Conservation (phyloP, 1,140 invertebrate genomes). For the Procambarus clarkii region DNA sequence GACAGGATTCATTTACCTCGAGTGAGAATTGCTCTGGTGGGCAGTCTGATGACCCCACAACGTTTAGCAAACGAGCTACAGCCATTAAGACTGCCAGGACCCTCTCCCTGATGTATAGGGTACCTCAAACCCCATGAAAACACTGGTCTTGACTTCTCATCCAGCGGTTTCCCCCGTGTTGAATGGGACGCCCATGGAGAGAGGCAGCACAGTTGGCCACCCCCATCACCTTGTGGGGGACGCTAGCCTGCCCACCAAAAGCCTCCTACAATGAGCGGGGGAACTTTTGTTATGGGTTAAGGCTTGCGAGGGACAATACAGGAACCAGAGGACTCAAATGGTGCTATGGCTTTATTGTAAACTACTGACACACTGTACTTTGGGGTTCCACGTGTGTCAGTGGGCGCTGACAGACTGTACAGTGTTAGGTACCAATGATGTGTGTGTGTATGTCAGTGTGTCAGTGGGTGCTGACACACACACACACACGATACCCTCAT, state of each 20-base stretch:
- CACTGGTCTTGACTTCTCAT: conserved; percentile 33
- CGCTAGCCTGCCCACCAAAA: conserved; percentile 38
- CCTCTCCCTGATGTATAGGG: conserved; percentile 55
- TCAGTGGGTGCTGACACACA: too few species aligned
- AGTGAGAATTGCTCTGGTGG: conserved; percentile 68
- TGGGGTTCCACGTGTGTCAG: too few species aligned
- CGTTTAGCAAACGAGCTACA: conserved; percentile 64
- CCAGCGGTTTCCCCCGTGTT: conserved; percentile 62
- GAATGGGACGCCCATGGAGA: conserved; percentile 14
- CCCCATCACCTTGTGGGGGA: conserved; percentile 30
- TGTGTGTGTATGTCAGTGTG: too few species aligned
- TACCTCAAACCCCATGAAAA: conserved; percentile 42
- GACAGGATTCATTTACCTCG: conserved; percentile 69
- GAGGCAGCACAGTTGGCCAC: conserved; percentile 49
- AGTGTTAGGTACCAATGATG: too few species aligned
- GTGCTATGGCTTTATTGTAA: too few species aligned
- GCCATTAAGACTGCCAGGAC: conserved; percentile 52
- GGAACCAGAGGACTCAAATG: too few species aligned
- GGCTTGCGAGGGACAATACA: too few species aligned
- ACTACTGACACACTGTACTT: too few species aligned
- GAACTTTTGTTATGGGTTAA: too few species aligned
- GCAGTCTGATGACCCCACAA: conserved; percentile 62
- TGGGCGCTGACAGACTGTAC: too few species aligned
- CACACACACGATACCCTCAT: too few species aligned
- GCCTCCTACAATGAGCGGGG: background rate